phyloP scores from a whole-genome alignment of 2,888 invertebrate genomes.

The Andrena bucephala region DNA sequence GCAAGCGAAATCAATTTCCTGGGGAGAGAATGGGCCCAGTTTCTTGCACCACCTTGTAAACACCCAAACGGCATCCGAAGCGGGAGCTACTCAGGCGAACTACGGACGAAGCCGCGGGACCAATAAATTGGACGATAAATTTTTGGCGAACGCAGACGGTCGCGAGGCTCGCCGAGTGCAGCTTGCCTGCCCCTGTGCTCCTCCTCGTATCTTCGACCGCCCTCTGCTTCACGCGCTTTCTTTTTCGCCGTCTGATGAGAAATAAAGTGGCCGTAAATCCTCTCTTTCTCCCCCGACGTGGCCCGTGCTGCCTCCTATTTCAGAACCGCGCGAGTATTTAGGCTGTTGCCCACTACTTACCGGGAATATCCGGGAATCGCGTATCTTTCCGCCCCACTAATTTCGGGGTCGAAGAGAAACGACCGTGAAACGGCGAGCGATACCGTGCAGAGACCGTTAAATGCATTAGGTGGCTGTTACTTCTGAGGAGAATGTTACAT shows the following conservation, averaged over 20 bases:
- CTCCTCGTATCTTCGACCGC: not conserved
- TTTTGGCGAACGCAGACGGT: conserved; percentile 25
- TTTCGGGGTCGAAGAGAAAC: conserved; percentile 70
- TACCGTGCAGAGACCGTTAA: conserved; percentile 70
- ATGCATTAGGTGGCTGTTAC: conserved; percentile 73
- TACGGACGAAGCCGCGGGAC: conserved; percentile 13
- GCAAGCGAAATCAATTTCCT: no score
- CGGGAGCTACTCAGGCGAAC: conserved; percentile 17
- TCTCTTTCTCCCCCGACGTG: conserved; percentile 40
- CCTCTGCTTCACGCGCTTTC: conserved; percentile 32
- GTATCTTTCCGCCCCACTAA: conserved; percentile 75
- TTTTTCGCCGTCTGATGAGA: conserved; percentile 77
- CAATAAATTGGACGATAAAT: conserved; percentile 45
- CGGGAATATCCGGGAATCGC: conserved; percentile 74
- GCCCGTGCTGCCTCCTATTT: conserved; percentile 46
- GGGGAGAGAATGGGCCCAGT: not conserved
- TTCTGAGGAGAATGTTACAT: conserved; percentile 46
- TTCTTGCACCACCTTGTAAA: not conserved
- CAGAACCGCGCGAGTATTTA: conserved; percentile 73
- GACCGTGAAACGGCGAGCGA: conserved; percentile 73
- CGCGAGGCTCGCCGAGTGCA: not conserved
- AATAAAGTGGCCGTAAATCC: conserved; percentile 82
- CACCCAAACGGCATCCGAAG: not conserved
- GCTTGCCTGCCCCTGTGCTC: not conserved
- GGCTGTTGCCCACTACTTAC: conserved; percentile 74